Base-by-base conservation (phyloP, 2,113 vertebrate genomes). In the Tetraodon nigroviridis region DNA sequence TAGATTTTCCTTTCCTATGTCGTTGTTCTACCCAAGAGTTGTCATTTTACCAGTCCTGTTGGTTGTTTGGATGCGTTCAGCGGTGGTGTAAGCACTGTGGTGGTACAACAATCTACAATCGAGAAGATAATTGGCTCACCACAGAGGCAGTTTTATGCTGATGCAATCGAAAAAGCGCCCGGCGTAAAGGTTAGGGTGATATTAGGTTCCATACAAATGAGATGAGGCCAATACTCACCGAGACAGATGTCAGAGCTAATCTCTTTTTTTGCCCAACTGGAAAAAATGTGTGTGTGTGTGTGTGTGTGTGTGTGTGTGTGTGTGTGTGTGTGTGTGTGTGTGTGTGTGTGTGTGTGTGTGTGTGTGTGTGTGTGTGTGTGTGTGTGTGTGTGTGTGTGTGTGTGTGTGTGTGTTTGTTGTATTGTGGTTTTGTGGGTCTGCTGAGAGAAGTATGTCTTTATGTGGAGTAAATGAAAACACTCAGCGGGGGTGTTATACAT, bases 71-170 rank as follows among this genome's bases (percentile, higher is more conserved):
- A n/a, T 51, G 40, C 7, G 7, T 61, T 63, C 55, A 60, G 61
- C 53, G 41, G 8, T 20, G 52, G 57, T 15, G 61, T 64, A 64
- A 55, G 72, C 76, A 69, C 56, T 19, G 40, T 61, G 56, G 69
- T 57, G 69, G 70, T 58, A 65, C 53, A n/a, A n/a, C n/a, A n/a
- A n/a, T n/a, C n/a, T n/a, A n/a, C n/a, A 64, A 66, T 64, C 64
- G 71, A 75, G 84, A 73, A 73, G 67, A 81, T 86, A 86, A 89
- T 86, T 89, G 81, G 67, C 84, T 88, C 87, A 82, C 79, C 58
- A 69, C 70, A 69, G 59, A 73, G 71, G 67, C 73, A 58, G 59
- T 84, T 84, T 78, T 79, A 82, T 79, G 81, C 82, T 86, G 83
- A 84, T 87, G 71, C 76, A 79, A 75, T 83, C 76, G 73, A 86